phyloP scores from a whole-genome alignment of 2,797 vertebrate genomes.

The Cichlasoma orientale region DNA sequence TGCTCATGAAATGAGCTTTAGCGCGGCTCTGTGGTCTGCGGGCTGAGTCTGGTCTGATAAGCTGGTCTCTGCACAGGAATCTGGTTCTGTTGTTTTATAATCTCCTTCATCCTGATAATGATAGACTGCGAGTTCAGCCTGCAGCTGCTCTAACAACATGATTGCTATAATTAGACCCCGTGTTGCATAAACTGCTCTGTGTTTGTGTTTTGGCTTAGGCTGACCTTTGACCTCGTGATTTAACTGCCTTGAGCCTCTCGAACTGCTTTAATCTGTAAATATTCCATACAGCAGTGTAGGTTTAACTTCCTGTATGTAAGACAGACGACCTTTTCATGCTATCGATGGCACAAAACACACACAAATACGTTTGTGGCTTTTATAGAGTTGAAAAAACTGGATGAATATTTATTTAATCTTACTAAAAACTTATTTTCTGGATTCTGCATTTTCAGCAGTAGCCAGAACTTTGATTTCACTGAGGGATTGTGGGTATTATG shows the following conservation, averaged over 20 bases:
- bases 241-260: no score
- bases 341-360: no score
- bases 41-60: neutral
- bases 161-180: slow-evolving; percentile 5
- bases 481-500: neutral
- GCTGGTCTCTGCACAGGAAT: neutral
- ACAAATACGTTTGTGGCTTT: no score
- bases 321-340: neutral
- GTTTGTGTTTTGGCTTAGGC: neutral
- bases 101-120: neutral
- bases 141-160: slow-evolving; percentile 6
- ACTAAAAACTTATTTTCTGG: neutral
- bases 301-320: neutral
- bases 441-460: neutral
- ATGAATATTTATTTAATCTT: neutral
- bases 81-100: neutral
- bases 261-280: neutral
- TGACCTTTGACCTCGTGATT: slow-evolving; percentile 2
- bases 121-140: neutral
- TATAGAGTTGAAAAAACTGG: neutral
- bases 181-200: neutral
- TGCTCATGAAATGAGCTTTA: neutral
- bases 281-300: neutral
- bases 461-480: neutral
- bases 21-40: neutral